Evolutionary conservation across 1,140 invertebrate genomes (phyloP).

Genomic region (Drosophila nebulosa): DNA sequence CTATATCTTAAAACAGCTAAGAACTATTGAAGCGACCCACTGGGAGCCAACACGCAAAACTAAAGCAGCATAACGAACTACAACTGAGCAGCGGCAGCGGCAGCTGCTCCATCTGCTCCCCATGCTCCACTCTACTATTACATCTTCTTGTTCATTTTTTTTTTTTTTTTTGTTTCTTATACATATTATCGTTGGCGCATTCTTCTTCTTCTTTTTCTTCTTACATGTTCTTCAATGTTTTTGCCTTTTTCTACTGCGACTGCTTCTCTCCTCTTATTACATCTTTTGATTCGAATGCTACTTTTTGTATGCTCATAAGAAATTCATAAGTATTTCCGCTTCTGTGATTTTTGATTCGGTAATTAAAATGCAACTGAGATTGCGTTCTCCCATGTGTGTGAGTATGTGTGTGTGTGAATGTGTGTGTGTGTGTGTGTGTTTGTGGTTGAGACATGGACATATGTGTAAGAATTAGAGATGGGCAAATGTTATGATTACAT

Average conservation of each 20-base stretch:
- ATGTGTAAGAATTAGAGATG: slow-evolving; percentile 3
- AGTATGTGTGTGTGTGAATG: background rate
- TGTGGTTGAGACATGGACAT: background rate
- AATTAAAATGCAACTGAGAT: slow-evolving; percentile 78
- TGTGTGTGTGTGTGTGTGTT: background rate
- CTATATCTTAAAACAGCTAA: too few species aligned
- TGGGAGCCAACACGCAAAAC: background rate
- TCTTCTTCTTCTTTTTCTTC: slow-evolving; percentile 46
- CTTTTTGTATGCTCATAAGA: slow-evolving; percentile 54
- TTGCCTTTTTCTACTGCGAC: slow-evolving; percentile 2
- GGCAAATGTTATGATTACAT: background rate
- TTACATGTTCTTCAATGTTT: background rate
- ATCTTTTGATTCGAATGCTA: slow-evolving; percentile 33
- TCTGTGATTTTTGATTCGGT: slow-evolving; percentile 76
- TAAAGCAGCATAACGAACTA: slow-evolving; percentile 25
- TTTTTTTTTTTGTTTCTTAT: slow-evolving; percentile 19
- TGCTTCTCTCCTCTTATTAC: slow-evolving; percentile 18
- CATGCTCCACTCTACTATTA: slow-evolving; percentile 24
- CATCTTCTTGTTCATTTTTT: slow-evolving; percentile 3
- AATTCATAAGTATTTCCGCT: slow-evolving; percentile 78
- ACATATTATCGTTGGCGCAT: slow-evolving; percentile 35
- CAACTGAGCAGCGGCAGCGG: slow-evolving; percentile 44
- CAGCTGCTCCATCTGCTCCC: slow-evolving; percentile 17
- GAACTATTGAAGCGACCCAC: slow-evolving; percentile 29
- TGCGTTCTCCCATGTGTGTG: slow-evolving; percentile 24